phyloP scores from a whole-genome alignment of 2,113 vertebrate species.

The Daubentonia madagascariensis region DNA sequence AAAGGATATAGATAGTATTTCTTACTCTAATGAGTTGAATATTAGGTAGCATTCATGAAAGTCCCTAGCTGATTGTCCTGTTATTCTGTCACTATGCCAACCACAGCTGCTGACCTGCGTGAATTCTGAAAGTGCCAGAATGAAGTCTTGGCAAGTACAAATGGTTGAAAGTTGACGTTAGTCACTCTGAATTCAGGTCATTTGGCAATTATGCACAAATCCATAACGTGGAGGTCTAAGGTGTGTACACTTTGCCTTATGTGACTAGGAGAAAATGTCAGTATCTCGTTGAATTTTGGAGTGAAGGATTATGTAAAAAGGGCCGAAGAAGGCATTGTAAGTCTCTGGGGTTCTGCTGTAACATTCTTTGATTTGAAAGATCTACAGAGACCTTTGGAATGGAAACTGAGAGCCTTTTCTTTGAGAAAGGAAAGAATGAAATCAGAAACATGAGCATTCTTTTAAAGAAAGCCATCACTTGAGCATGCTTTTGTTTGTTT shows the following conservation, averaged over 20 bases:
- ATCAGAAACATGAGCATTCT: not conserved
- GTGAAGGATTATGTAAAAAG: not conserved
- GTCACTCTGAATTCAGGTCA: not conserved
- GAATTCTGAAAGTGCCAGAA: not conserved
- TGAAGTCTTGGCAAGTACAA: not conserved
- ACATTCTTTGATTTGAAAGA: not conserved
- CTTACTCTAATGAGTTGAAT: not conserved
- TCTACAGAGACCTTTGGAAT: not conserved
- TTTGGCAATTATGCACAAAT: not conserved
- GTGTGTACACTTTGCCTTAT: not conserved
- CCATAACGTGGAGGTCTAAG: not conserved
- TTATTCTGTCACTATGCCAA: not conserved
- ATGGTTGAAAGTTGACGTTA: not conserved
- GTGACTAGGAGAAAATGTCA: not conserved
- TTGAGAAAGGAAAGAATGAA: not conserved
- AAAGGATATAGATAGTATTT: not conserved
- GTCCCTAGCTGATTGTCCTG: not conserved
- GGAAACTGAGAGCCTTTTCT: not conserved
- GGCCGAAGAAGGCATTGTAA: not conserved
- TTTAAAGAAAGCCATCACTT: not conserved
- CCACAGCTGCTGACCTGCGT: not conserved
- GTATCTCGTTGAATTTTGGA: not conserved
- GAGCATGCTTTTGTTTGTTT: not conserved
- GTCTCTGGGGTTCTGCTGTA: not conserved
- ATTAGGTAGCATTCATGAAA: not conserved